Conservation (phyloP, 92 coral and sea anemone genomes). For the Isaurus tuberculatus region DNA sequence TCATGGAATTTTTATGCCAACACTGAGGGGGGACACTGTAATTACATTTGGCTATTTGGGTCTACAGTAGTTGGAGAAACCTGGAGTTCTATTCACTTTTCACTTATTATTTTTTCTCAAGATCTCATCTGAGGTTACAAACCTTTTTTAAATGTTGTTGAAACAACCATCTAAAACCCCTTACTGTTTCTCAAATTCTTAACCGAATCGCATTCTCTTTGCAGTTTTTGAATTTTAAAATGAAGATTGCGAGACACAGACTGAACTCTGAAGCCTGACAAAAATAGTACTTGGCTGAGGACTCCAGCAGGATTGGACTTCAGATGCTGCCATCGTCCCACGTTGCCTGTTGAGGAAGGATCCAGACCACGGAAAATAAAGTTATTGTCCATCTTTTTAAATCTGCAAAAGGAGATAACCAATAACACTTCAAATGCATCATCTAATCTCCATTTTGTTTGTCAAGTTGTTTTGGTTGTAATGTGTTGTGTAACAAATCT, state of each 20-base stretch:
- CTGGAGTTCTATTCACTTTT: too few species aligned
- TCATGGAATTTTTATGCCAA: too few species aligned
- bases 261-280: background rate
- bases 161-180: too few species aligned
- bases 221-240: background rate
- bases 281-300: background rate
- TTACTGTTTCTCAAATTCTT: background rate
- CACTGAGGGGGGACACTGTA: too few species aligned
- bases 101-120: too few species aligned
- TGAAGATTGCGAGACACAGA: background rate
- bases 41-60: too few species aligned
- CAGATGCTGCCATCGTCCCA: background rate
- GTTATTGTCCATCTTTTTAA: slow-evolving; percentile 12
- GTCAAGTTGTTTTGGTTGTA: too few species aligned
- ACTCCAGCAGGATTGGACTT: background rate
- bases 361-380: slow-evolving; percentile 16
- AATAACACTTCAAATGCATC: slow-evolving; percentile 26
- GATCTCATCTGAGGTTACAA: too few species aligned
- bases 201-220: background rate
- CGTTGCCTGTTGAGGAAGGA: background rate
- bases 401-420: slow-evolving; percentile 52
- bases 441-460: background rate
- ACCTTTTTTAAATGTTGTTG: too few species aligned
- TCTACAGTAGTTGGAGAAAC: too few species aligned
- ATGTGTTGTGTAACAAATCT: too few species aligned